Evolutionary conservation across 2,888 invertebrate genomes (phyloP).

Genomic region (Caenorhabditis sp.): DNA sequence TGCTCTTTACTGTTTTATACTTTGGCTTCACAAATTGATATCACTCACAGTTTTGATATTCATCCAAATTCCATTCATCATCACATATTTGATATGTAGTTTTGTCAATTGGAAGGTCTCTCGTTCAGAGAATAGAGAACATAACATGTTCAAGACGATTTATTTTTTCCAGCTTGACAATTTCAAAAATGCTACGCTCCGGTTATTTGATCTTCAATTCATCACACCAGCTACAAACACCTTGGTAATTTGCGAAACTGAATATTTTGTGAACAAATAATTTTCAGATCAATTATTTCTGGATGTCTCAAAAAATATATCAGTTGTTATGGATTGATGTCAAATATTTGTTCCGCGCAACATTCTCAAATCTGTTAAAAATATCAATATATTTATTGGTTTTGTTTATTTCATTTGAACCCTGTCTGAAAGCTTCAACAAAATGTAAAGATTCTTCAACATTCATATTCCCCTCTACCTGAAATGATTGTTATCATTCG

Average conservation of each 20-base stretch:
- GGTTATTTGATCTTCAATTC: conserved; percentile 40
- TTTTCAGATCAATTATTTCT: conserved; percentile 33
- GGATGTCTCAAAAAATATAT: conserved; percentile 35
- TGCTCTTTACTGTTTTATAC: conserved; percentile 17
- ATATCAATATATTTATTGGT: conserved; percentile 19
- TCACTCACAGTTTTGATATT: conserved; percentile 14
- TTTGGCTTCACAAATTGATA: conserved; percentile 18
- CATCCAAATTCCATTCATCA: conserved; percentile 10
- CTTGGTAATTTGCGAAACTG: conserved; percentile 11
- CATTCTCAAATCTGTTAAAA: conserved; percentile 18
- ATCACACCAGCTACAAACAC: conserved; percentile 36
- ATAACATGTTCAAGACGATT: no score
- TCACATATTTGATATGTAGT: conserved; percentile 19
- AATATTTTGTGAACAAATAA: neutral
- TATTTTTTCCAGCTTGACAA: conserved; percentile 20
- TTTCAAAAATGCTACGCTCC: conserved; percentile 28
- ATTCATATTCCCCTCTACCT: neutral
- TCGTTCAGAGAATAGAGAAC: no score
- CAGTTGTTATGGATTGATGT: conserved; percentile 12
- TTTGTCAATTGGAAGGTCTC: conserved; percentile 18
- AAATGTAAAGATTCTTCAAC: neutral
- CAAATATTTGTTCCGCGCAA: conserved; percentile 23
- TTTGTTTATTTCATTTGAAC: conserved; percentile 22
- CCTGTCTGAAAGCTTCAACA: conserved; percentile 10
- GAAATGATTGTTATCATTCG: neutral